Evolutionary conservation across 2,888 invertebrate species (phyloP).

Genomic region (Caenorhabditis panamensis): DNA sequence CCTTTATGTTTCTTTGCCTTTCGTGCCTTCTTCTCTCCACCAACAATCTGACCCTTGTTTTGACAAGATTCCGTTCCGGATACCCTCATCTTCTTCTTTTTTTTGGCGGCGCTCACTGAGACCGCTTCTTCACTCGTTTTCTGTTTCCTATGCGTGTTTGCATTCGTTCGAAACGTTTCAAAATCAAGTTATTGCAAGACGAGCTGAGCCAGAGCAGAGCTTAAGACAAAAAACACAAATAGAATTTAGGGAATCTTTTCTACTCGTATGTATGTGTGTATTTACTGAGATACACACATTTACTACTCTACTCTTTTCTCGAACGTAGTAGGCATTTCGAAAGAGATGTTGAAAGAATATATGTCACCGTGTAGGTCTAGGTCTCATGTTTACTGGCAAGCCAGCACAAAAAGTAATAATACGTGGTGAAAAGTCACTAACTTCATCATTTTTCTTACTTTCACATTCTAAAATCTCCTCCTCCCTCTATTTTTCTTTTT

Average conservation of each 20-base stretch:
- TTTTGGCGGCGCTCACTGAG: neutral
- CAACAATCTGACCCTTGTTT: constrained; percentile 45
- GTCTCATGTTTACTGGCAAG: constrained; percentile 6
- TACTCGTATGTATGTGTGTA: neutral
- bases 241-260: constrained; percentile 26
- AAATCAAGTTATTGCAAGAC: constrained; percentile 27
- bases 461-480: neutral
- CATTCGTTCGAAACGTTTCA: constrained; percentile 42
- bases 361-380: neutral
- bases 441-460: constrained; percentile 8
- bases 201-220: constrained; percentile 26
- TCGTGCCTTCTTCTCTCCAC: neutral
- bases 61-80: constrained; percentile 54
- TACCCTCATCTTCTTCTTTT: constrained; percentile 48
- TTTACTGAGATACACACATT: constrained; percentile 3
- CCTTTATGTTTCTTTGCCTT: constrained; percentile 16
- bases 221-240: constrained; percentile 46
- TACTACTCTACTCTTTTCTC: constrained; percentile 7
- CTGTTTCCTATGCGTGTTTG: constrained; percentile 3
- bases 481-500: too few relatives aligned
- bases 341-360: neutral
- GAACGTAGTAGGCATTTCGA: neutral
- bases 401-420: constrained; percentile 14
- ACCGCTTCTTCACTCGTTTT: neutral
- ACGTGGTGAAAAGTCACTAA: constrained; percentile 11